Base-by-base conservation (phyloP, 30 jellyfish, hydroid and myxozoan species). In the Aurelia aurita region DNA sequence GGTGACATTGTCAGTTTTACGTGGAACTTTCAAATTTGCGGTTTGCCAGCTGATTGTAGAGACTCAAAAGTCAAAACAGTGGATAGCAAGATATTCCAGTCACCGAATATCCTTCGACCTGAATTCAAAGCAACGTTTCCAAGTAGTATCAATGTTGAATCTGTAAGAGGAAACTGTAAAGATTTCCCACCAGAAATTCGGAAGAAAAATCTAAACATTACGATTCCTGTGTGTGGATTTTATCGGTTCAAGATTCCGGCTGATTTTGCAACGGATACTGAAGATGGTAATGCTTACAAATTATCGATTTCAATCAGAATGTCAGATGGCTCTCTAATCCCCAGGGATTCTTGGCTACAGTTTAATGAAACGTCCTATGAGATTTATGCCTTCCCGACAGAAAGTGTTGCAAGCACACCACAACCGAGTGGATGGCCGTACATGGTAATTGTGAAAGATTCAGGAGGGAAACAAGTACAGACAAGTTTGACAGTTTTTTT, bases 301-400 rank as follows among this genome's bases (percentile, higher is more conserved):
- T 60, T 89, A 35, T 9, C 83, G 45, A 35, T 90, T 14, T 43
- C 82, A 5, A 18, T 93, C 20, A 53, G 74, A 49, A 62, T 39
- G 45, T 7, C 77, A 23, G 91, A 93, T 72, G 97, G 95, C 15
- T 35, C 28, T 20, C 29, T 21, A 9, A n/a, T 93, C 5, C 96
- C 97, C 3, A 70, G 79, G 19, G 87, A 93, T 70, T 87, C 98
- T 16, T 93, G 98, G 98, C 83, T 93, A 10, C 92, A 58, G 4
- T 72, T 55, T 21, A 69, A 93, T 67, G 76, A 82, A 16, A 68
- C 90, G 3, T 54, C 88, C 23, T 71, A 62, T 2, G 91, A 80
- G 54, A 67, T 93, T 19, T 80, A 87, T 53, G 98, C 96, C 3
- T 67, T 93, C 31, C 98, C 98, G 7, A 69, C 93, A 2, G 96